phyloP scores from a whole-genome alignment of 2,888 invertebrate species.

The Sinhomidia bicolor region DNA sequence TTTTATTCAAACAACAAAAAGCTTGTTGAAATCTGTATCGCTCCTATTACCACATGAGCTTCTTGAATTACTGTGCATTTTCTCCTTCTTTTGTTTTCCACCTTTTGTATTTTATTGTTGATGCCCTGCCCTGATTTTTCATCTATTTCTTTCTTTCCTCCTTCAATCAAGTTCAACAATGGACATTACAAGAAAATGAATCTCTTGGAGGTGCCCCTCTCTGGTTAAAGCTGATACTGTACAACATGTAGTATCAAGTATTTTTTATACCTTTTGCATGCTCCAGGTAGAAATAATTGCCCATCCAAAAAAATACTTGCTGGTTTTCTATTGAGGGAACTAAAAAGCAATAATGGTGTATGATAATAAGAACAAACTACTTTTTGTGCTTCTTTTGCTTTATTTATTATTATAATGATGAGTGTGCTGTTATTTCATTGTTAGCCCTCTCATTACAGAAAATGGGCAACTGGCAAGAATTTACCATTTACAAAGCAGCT shows the following conservation, averaged over 20 bases:
- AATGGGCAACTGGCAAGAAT: conserved; percentile 57
- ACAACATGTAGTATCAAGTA: neutral
- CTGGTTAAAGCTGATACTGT: neutral
- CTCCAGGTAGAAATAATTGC: conserved; percentile 56
- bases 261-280: neutral
- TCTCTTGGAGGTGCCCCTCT: conserved; percentile 52
- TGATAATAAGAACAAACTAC: neutral
- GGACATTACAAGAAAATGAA: neutral
- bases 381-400: conserved; percentile 41
- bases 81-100: conserved; percentile 26
- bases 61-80: conserved; percentile 70
- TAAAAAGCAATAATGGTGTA: neutral
- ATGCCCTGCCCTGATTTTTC: conserved; percentile 66
- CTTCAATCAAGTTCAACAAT: conserved; percentile 28
- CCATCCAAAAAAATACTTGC: neutral
- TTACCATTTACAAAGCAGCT: conserved; percentile 58
- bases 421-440: conserved; percentile 60
- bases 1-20: conserved; percentile 48
- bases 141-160: conserved; percentile 17
- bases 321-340: neutral
- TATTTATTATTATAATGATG: conserved; percentile 53
- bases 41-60: conserved; percentile 51
- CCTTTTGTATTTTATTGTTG: conserved; percentile 27
- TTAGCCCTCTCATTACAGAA: conserved; percentile 61
- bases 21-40: conserved; percentile 50